Evolutionary conservation across 2,888 invertebrate genomes (phyloP), one percentile per base, ranked within the genome.

Genomic region (Synergus japonicus): DNA sequence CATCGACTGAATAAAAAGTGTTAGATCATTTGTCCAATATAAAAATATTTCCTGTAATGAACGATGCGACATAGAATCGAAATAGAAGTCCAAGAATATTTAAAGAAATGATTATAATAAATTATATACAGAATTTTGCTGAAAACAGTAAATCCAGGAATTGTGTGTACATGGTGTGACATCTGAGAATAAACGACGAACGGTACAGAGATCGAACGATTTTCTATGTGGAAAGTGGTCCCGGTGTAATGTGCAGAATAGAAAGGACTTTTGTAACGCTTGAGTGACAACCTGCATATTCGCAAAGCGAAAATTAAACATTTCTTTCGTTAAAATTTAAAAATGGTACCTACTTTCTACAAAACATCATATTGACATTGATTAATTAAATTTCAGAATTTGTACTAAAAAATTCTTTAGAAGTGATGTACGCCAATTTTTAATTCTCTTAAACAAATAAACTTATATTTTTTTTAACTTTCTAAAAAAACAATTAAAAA

Each of bases 181-280:
- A 60, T 22, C 10, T 60, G 18, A 22, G 22, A 60, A 60, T 60
- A 60, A 22, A 22, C 60, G 18, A 76, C 63, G 44, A 8, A 69
- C 22, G 65, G 46, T 77, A 46, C 64, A 69, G n/a, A 77, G 78
- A 78, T 43, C 15, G 63, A 12, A 54, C 22, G 73, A 60, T 81
- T 79, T 77, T 65, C 79, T 77, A 64, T 54, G 49, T 77, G 66
- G 79, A 79, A 79, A 79, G 79, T 79, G 65, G 46, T 22, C 18
- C 2, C 60, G 8, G 18, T 60, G 60, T 60, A 60, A 60, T 60
- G 60, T 60, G 22, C 54, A 15, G 79, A 79, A 81, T 81, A 86
- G 86, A 85, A 85, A 84, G 83, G 85, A 84, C 83, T 78, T 83
- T 83, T 82, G 82, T 84, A 81, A 82, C 73, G 81, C 79, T 76